Conservation (phyloP, 2,113 vertebrate species). For the Pseudorasbora parva region DNA sequence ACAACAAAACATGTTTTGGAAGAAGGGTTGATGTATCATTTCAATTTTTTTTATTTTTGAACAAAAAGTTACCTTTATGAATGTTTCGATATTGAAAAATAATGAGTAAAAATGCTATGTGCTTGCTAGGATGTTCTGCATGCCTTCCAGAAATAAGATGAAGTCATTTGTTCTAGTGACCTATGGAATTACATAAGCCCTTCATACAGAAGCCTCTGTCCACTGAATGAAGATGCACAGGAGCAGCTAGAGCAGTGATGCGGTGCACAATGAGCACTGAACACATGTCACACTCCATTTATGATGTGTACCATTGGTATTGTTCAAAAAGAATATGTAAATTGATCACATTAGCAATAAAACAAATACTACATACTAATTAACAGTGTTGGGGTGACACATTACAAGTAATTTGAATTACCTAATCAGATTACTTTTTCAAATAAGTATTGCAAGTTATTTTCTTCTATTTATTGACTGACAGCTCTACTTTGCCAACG, state of each 20-base stretch:
- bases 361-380: background rate
- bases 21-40: no score
- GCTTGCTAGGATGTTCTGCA: background rate
- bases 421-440: no score
- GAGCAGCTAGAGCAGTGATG: background rate
- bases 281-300: background rate
- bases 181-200: background rate
- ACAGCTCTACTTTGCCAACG: no score
- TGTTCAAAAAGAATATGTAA: background rate
- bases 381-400: no score
- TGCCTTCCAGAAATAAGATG: background rate
- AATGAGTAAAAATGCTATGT: background rate
- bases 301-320: background rate
- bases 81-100: no score
- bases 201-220: background rate
- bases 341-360: background rate
- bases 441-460: no score
- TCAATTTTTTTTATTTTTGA: no score
- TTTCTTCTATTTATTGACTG: no score
- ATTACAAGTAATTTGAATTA: no score
- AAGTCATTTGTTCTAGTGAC: slow-evolving; percentile 2
- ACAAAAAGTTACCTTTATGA: no score
- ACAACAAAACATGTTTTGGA: no score
- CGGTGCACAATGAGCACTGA: background rate
- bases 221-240: background rate